Base-by-base conservation (phyloP, 2,113 vertebrate genomes). In the Epinephelus cyanopodus region DNA sequence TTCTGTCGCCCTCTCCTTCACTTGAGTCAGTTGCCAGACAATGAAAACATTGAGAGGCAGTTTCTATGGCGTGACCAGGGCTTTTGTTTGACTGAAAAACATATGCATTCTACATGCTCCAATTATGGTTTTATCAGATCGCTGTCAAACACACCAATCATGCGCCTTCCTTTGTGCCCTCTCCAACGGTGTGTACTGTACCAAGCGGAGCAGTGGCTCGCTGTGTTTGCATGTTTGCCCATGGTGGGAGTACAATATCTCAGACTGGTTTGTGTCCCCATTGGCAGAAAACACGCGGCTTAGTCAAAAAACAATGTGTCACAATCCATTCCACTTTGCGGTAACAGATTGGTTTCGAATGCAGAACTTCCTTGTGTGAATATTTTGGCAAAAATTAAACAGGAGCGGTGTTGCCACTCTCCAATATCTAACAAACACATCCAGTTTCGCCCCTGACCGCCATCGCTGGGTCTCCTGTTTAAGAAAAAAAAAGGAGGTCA, bases 141-240 rank as follows among this genome's bases (percentile, higher is more conserved):
- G 86, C 92, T 70, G 86, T 94, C 94, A 94, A 94, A 93, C 92
- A 94, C 92, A 89, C 91, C 90, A 89, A 87, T 85, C 82, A 75
- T 70, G 82, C 90, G 57, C 62, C 76, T 78, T 92, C 89, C 89
- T 94, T 92, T 93, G 90, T 93, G 90, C 77, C 80, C 80, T 84
- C 77, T 92, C 42, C 80, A 90, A 82, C 83, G 85, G 77, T 74
- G 94, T 94, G 95, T 96, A 94, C 96, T 75, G 97, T 97, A 96
- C 97, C 97, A 96, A 93, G 94, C 94, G 4, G 96, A 94, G 94
- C 95, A 90, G 95, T 90, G 96, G 95, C 94, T 94, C 88, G 88
- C 89, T 94, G 86, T 97, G 96, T 97, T 97, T 97, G 96, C 95
- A 27, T 97, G 94, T 98, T 97, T 97, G 96, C 97, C 95, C 94